Base-by-base conservation (phyloP, 2,888 invertebrate species). In the Stenichneumon culpator region DNA sequence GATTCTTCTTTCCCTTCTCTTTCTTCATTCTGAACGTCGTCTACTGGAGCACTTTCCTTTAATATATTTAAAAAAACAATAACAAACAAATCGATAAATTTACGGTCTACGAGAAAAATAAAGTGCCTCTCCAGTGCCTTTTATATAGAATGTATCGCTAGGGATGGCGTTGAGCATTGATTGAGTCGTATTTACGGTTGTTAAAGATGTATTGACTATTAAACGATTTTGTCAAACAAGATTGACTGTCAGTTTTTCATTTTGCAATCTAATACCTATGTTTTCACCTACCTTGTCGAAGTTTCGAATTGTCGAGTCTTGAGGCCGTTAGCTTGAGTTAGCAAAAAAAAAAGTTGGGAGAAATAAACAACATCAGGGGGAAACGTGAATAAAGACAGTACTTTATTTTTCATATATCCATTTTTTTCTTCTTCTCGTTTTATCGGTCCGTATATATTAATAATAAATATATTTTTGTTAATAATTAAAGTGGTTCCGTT, bases 1-100 rank as follows among this genome's bases (percentile, higher is more conserved):
- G 98, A 90, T 97, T 98, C 94, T 97, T 98, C 95, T 98, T 98
- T 89, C 98, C 98, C 0, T 97, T 98, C 93, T 97, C 98, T 3
- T 98, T 98, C 94, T 96, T 98, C 90, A 97, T 98, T 91, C 95
- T 98, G n/a, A 98, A 98, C 93, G 96, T 98, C 87, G 97, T 97
- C 16, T 98, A 98, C 93, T 98, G 98, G 98, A 97, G 97, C 89
- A 97, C 97, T 84, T 98, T 98, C 94, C 95, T 97, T 73, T 94
- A 91, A 91, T 83, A 70, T 25, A 14, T 68, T 44, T 19, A 14
- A 74, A 74, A 39, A 69, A 52, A 50, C n/a, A 73, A 68, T n/a
- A 63, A 52, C 70, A 69, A 65, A 77, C 19, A 63, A 44, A 50
- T 14, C 32, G 11, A 22, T 28, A 52, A 19, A 44, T 44, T 77